Evolutionary conservation across 2,113 vertebrate genomes (phyloP), one percentile per base, ranked within the genome.

Genomic region (Acanthochromis polyacanthus): DNA sequence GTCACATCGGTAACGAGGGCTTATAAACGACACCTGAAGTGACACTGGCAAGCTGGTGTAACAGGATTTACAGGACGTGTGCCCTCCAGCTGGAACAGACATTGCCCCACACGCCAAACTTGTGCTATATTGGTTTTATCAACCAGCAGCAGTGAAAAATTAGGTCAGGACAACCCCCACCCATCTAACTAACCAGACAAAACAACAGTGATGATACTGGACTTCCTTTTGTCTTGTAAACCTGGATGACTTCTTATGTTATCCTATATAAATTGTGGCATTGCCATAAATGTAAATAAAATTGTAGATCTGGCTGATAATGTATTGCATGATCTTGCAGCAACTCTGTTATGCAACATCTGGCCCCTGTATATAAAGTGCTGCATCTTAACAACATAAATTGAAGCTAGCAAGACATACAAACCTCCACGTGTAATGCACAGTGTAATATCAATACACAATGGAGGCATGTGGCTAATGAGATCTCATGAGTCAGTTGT

Each of bases 61-160:
- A 93, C 94, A 86, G 93, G 94, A 91, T 93, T 89, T 88, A 83
- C 88, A 80, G 79, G 92, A 83, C 85, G 68, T 66, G 61, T 64
- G 79, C 62, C 70, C 76, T 50, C 63, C 32, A 60, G 76, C 61
- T 43, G 63, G 4, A 63, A 45, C 55, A 78, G 75, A 64, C 59
- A 69, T 10, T 71, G 51, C 40, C 64, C 70, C 86, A 73, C 62
- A 75, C 71, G 58, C n/a, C 64, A 86, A 38, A 72, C 32, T 52
- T 61, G 59, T 76, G 50, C 4, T 83, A 11, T 32, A 72, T 76
- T 81, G 63, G 43, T n/a, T 63, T 74, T 71, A 65, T 57, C 56
- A 84, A 30, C 19, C 16, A 70, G 16, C n/a, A 57, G 11, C 53
- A 38, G 52, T 23, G 50, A 51, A 20, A 3, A 78, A 25, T 36